phyloP scores from a whole-genome alignment of 2,797 vertebrate species.

The Phrynocephalus forsythii region DNA sequence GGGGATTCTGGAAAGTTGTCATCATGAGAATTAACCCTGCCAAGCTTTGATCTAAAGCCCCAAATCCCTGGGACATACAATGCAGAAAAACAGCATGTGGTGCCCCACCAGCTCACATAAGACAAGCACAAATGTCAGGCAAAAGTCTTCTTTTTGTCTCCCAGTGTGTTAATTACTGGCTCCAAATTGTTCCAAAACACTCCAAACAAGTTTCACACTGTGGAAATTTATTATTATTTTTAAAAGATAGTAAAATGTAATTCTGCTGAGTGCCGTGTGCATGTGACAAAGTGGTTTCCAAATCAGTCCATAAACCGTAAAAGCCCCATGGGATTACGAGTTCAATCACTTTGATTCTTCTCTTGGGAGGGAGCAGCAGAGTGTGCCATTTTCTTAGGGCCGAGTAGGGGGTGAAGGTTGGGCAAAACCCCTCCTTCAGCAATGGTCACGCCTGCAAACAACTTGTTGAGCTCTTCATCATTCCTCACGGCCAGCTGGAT shows the following conservation, averaged over 20 bases:
- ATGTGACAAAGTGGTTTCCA: not conserved
- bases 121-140: not conserved
- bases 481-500: slow-evolving; percentile 82
- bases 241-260: not conserved
- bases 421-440: slow-evolving; percentile 82
- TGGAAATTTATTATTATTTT: not conserved
- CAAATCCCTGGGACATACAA: not conserved
- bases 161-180: not conserved
- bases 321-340: not conserved
- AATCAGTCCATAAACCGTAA: not conserved
- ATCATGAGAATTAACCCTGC: too few species aligned
- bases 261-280: not conserved
- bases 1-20: too few species aligned
- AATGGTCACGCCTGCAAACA: slow-evolving; percentile 78
- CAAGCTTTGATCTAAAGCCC: too few species aligned
- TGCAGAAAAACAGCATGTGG: not conserved
- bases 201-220: not conserved
- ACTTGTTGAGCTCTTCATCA: slow-evolving; percentile 79
- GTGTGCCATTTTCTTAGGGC: not conserved
- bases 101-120: not conserved
- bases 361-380: not conserved
- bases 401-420: slow-evolving; percentile 74
- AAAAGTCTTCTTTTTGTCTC: not conserved
- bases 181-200: not conserved
- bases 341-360: not conserved